Evolutionary conservation across 2,113 vertebrate species (phyloP).

Genomic region (Chionomys nivalis): DNA sequence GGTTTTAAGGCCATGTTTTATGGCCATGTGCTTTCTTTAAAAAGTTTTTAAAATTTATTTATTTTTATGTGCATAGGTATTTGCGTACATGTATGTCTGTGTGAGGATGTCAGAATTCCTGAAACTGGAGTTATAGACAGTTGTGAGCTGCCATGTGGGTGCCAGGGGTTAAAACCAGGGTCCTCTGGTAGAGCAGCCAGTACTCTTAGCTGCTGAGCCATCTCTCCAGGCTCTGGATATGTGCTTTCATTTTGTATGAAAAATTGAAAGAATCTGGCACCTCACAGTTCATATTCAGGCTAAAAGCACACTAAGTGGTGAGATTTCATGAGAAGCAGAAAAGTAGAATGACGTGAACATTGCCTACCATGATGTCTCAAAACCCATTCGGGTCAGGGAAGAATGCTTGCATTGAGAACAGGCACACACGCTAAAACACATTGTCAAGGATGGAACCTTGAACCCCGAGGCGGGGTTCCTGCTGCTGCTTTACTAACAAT

Average conservation of each 20-base stretch:
- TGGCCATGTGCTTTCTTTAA: background rate
- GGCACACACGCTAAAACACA: background rate
- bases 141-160: background rate
- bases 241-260: background rate
- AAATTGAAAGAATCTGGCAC: conserved; percentile 13
- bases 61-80: background rate
- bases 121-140: background rate
- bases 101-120: background rate
- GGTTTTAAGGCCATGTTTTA: background rate
- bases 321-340: background rate
- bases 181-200: background rate
- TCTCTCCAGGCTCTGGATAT: background rate
- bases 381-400: background rate
- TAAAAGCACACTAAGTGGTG: background rate
- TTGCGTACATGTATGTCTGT: background rate
- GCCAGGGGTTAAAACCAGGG: background rate
- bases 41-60: background rate
- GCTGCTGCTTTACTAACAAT: conserved; percentile 6
- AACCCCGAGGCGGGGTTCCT: conserved; percentile 37
- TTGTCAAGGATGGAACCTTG: conserved; percentile 8
- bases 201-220: background rate
- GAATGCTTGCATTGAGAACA: background rate
- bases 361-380: background rate
- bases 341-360: background rate
- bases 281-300: conserved; percentile 52